Base-by-base conservation (phyloP, 2,113 vertebrate genomes). In the Percina caprodes region DNA sequence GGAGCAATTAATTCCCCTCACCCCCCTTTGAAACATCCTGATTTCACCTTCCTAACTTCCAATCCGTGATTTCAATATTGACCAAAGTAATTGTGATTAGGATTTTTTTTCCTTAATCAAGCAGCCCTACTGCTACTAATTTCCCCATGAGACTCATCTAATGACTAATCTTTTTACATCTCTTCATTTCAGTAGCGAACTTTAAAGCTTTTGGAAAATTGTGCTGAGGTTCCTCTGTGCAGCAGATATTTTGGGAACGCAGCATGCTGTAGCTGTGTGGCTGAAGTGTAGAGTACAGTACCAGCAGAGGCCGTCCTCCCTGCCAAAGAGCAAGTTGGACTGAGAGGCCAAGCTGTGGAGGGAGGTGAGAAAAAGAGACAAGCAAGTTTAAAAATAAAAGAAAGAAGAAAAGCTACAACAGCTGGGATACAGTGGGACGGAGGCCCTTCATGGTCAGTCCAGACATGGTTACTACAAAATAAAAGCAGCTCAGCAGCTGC, bases 291-390 rank as follows among this genome's bases (percentile, higher is more conserved):
- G 74, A 80, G 90, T 94, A 94, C 93, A 92, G 92, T 94, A 94
- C 94, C 94, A 94, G 94, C 90, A 93, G 92, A 95, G 89, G 89
- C 92, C 93, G 51, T 95, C 94, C 86, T 95, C 94, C 90, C 94
- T 95, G 91, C 93, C 94, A 91, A 95, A 93, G 81, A 95, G 93
- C 88, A 94, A 91, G 92, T 94, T 94, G 92, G 93, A 93, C 90
- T 95, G 94, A 90, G 94, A 94, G 84, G 93, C 93, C 92, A 94
- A 89, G 88, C 93, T 94, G 94, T 88, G 87, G 92, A 93, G 87
- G 92, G 63, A 89, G 86, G 85, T 49, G 83, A 78, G 54, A 84
- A 83, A 60, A 89, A 75, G 66, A 91, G 76, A 76, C 69, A 77
- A 35, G 75, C 62, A 84, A 10, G 66, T 83, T 87, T 86, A 79